These are phyloP conservation scores for Thoracochromis brauschi DNA, from an alignment of 2,113 vertebrate species.

Conservation along the genomic window DNA sequence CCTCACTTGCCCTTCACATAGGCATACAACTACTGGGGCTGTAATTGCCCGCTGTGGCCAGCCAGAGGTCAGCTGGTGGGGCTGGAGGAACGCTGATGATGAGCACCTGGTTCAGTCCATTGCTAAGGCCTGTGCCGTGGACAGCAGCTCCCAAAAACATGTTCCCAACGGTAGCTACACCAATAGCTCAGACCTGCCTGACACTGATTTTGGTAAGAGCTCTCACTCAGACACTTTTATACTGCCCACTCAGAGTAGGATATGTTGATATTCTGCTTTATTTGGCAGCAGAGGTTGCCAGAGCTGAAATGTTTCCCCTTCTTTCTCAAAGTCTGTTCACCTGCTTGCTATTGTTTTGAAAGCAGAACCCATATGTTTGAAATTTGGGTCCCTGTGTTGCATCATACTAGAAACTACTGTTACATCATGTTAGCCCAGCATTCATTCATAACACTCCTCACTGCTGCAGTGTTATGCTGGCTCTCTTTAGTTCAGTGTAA, in stretches of 20 bases:
- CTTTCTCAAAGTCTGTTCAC: not conserved
- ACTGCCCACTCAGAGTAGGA: not conserved
- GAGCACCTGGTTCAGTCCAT: conserved; percentile 94
- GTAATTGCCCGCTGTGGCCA: conserved; percentile 96
- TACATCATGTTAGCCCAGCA: not conserved
- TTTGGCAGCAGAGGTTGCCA: not conserved
- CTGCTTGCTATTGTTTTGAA: not conserved
- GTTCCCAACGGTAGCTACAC: conserved; percentile 73
- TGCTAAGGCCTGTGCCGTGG: conserved; percentile 89
- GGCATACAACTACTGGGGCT: conserved; percentile 90
- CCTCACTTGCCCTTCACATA: not conserved
- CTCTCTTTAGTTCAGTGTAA: not conserved
- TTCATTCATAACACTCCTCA: not conserved
- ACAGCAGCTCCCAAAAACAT: conserved; percentile 71
- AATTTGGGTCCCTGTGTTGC: not conserved
- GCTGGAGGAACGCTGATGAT: conserved; percentile 94
- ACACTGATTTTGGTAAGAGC: conserved; percentile 86
- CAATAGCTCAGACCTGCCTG: conserved; percentile 82
- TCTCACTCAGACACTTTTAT: too few relatives aligned
- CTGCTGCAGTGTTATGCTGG: not conserved
- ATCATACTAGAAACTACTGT: not conserved
- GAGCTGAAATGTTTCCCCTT: not conserved
- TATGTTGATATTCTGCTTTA: not conserved
- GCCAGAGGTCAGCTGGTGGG: conserved; percentile 99
- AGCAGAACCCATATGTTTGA: not conserved